Evolutionary conservation across 1,140 invertebrate genomes (phyloP).

Genomic region (Trachelipus rathkii): DNA sequence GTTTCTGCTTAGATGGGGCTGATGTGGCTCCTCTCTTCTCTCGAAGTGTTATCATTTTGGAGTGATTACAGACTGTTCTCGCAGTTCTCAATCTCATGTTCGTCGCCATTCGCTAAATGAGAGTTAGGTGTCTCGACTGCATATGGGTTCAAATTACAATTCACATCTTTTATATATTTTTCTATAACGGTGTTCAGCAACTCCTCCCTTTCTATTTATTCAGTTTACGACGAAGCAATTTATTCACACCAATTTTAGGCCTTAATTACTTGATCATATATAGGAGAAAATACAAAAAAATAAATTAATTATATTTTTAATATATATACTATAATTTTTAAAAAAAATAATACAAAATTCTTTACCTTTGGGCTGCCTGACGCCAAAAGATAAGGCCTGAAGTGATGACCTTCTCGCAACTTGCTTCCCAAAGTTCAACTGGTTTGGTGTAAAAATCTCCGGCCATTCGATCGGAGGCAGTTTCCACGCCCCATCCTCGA

Average conservation of each 20-base stretch:
- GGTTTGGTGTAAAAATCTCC: slow-evolving; percentile 72
- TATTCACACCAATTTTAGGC: no score
- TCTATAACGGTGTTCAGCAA: no score
- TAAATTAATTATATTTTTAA: no score
- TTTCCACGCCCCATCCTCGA: slow-evolving; percentile 81
- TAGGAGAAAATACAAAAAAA: no score
- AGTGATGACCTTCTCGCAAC: slow-evolving; percentile 79
- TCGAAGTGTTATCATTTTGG: slow-evolving; percentile 58
- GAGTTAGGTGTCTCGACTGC: no score
- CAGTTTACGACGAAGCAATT: no score
- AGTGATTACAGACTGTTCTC: slow-evolving; percentile 67
- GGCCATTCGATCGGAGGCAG: slow-evolving; percentile 70
- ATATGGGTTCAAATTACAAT: no score
- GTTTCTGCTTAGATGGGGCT: slow-evolving; percentile 48
- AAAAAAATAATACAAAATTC: no score
- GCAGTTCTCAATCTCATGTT: slow-evolving; percentile 80
- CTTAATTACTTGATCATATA: no score
- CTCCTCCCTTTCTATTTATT: neutral
- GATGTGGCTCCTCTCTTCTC: slow-evolving; percentile 52
- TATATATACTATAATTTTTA: no score
- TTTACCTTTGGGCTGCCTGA: slow-evolving; percentile 71
- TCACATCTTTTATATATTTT: no score
- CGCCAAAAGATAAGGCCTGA: slow-evolving; percentile 79
- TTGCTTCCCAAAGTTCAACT: slow-evolving; percentile 80
- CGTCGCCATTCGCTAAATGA: no score